Conservation (phyloP, 1,140 invertebrate genomes). For the Micrasema minimum region DNA sequence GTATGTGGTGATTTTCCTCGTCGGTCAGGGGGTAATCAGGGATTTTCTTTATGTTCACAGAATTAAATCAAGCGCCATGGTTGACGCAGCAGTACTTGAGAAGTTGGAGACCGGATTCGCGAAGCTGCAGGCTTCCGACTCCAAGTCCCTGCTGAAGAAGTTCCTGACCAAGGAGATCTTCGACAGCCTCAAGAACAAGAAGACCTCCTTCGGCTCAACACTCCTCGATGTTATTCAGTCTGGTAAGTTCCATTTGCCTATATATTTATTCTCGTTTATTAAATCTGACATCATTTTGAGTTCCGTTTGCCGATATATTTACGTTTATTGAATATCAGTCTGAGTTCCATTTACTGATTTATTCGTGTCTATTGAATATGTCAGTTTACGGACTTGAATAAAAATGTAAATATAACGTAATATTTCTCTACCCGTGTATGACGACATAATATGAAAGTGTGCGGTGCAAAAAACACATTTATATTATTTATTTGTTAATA, state of each 20-base stretch:
- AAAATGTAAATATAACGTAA: no score
- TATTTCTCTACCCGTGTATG: no score
- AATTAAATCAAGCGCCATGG: constrained; percentile 81
- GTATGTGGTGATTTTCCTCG: constrained; percentile 27
- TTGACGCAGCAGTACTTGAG: constrained; percentile 86
- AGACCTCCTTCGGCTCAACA: constrained; percentile 90
- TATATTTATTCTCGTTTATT: neutral
- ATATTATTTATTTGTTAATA: no score
- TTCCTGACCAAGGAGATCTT: constrained; percentile 91
- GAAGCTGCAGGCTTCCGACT: constrained; percentile 88
- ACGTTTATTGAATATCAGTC: no score
- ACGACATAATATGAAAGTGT: no score
- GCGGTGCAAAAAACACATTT: no score
- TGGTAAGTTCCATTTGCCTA: constrained; percentile 68
- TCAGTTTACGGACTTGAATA: no score
- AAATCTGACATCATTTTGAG: neutral
- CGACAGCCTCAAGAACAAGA: constrained; percentile 89
- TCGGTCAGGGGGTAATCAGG: constrained; percentile 8
- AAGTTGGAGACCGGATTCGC: constrained; percentile 91
- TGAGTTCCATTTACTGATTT: no score
- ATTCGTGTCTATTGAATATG: no score
- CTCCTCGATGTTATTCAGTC: constrained; percentile 93
- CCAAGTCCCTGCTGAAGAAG: constrained; percentile 95
- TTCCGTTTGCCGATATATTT: no score
- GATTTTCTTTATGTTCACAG: constrained; percentile 59